Conservation (phyloP, 2,113 vertebrate genomes). For the Symphodus melops region DNA sequence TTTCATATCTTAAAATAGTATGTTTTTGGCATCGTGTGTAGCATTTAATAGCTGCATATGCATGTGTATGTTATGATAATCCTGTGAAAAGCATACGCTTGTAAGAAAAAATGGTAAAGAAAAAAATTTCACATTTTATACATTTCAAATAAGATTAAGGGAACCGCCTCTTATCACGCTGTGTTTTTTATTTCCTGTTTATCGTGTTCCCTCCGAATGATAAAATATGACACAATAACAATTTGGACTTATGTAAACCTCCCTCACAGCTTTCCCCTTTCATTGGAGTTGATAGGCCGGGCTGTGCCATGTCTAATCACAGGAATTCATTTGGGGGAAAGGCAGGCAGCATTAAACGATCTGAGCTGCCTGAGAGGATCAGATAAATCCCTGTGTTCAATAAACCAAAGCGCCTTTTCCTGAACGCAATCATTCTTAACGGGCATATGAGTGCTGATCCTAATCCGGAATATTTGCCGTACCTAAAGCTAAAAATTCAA, state of each 20-base stretch:
- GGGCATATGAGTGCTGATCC: slow-evolving; percentile 78
- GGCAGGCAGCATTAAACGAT: slow-evolving; percentile 82
- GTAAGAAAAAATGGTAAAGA: not conserved
- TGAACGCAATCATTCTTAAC: slow-evolving; percentile 85
- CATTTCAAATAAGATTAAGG: slow-evolving; percentile 19
- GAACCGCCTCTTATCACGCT: slow-evolving; percentile 1
- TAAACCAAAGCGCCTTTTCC: slow-evolving; percentile 83
- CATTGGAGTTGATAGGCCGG: slow-evolving; percentile 62
- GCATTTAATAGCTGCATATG: slow-evolving; percentile 19
- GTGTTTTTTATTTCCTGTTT: slow-evolving; percentile 10
- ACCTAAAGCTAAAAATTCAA: slow-evolving; percentile 59
- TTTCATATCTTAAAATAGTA: not conserved
- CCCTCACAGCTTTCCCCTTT: slow-evolving; percentile 39
- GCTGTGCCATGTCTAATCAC: slow-evolving; percentile 76
- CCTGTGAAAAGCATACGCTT: not conserved
- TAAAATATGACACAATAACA: slow-evolving; percentile 62
- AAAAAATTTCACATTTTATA: not conserved
- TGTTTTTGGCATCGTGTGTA: slow-evolving; percentile 1
- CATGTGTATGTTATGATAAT: slow-evolving; percentile 2
- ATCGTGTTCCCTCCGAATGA: slow-evolving; percentile 30
- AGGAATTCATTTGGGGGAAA: slow-evolving; percentile 81
- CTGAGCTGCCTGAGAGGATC: slow-evolving; percentile 82
- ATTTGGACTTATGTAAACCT: slow-evolving; percentile 57
- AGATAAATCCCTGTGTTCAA: slow-evolving; percentile 85
- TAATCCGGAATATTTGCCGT: slow-evolving; percentile 82